A percentile compares a stretch with the other conserved stretches of the same genome.
phyloP scores from a whole-genome alignment of 2,113 vertebrate species.

The Aspiorhynchus laticeps region DNA sequence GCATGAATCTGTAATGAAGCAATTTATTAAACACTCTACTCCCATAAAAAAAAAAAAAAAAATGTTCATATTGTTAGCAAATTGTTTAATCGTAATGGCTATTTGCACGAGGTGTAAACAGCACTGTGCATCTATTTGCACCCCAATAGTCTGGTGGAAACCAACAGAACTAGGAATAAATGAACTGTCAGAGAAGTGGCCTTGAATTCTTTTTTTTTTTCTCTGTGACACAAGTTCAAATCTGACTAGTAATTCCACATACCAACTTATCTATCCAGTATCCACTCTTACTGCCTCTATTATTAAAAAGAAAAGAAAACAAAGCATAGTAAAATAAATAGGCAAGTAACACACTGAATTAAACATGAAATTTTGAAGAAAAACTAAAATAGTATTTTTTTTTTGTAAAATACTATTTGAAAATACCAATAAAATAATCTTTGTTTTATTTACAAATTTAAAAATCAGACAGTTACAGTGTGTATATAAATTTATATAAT shows the following conservation, averaged over 20 bases:
- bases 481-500: neutral
- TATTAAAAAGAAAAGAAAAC: neutral
- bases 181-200: neutral
- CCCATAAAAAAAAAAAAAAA: no score
- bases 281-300: neutral
- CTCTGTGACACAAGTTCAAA: neutral
- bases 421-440: no score
- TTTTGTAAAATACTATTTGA: neutral
- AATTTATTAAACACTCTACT: slow-evolving; percentile 28
- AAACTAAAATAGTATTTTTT: neutral
- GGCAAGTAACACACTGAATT: neutral
- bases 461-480: neutral
- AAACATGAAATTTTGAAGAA: neutral
- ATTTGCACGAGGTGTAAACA: slow-evolving; percentile 7
- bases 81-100: slow-evolving; percentile 28
- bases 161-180: slow-evolving; percentile 3
- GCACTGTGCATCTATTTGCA: neutral
- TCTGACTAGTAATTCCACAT: neutral
- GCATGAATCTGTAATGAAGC: slow-evolving; percentile 12
- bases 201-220: neutral
- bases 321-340: neutral
- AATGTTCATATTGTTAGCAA: slow-evolving; percentile 13
- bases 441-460: neutral
- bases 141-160: neutral
- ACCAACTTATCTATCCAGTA: neutral